Base-by-base conservation (phyloP, 1,140 invertebrate species). In the Drosophila sturtevanti region DNA sequence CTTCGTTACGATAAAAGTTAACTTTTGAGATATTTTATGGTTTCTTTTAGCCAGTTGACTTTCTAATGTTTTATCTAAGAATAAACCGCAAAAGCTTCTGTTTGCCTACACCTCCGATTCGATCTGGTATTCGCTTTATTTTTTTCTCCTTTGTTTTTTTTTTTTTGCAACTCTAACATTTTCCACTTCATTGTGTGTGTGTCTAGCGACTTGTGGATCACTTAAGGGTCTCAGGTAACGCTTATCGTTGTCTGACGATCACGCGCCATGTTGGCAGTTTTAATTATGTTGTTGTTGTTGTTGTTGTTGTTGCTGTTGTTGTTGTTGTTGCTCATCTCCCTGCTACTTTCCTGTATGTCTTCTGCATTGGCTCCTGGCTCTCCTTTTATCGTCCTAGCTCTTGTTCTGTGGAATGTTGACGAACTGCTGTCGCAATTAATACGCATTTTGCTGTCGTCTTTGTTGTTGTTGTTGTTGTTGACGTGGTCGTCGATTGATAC, bases 351-450 rank as follows among this genome's bases (percentile, higher is more conserved):
- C n/a, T n/a, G n/a, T n/a, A n/a, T n/a, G n/a, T 22, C 35, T 37
- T 38, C 35, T 55, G 11, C 34, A 5, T 31, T 31, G 27, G 27
- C 27, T 21, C 10, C 9, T 14, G 14, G 12, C 41, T 31, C 52
- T 21, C 11, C 9, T 21, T 44, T 65, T 60, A 59, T 73, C 41
- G 27, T 31, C 27, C 27, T 31, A 31, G 27, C 27, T 4, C 27
- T 31, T 62, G 60, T 65, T 58, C 68, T 72, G 67, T 70, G 81
- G 81, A 86, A 86, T 86, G 81, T 77, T 85, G 81, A 85, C 81
- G 81, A 85, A 85, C 81, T 85, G 81, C 81, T 85, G 81, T 85
- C 81, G 81, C 81, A 85, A 85, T 85, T 87, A 85, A 85, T 85
- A 85, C 81, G 81, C 82, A 63, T 34, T 73, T 68, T 77, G 80